These are phyloP conservation scores for Tragopan temminckii DNA, from an alignment of 2,797 vertebrate genomes.

Conservation along the genomic window DNA sequence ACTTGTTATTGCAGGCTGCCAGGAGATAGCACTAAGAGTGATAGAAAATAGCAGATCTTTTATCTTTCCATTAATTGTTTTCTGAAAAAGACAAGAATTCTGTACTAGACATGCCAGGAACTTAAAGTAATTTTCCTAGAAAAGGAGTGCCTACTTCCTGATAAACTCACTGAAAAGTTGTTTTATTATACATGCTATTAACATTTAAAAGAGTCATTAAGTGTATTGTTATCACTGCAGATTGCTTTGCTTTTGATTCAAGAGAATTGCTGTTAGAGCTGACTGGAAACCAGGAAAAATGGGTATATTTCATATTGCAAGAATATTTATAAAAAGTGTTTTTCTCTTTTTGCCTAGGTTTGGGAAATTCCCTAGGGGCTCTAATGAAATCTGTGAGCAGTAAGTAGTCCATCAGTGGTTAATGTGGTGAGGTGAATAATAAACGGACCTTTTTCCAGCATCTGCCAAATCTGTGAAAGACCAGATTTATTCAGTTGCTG, in stretches of 20 bases:
- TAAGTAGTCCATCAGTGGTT: constrained; percentile 14
- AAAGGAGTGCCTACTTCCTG: neutral
- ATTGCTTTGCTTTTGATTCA: neutral
- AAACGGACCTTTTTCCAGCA: constrained; percentile 15
- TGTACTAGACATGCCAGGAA: neutral
- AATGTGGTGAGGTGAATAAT: constrained; percentile 2
- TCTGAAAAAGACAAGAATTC: neutral
- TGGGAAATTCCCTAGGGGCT: neutral
- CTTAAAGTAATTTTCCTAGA: neutral
- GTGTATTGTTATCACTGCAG: neutral
- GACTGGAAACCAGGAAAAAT: neutral
- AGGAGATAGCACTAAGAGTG: neutral
- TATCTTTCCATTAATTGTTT: neutral
- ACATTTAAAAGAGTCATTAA: neutral
- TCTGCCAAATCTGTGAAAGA: constrained; percentile 29
- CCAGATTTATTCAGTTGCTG: constrained; percentile 35
- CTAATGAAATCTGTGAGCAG: constrained; percentile 7
- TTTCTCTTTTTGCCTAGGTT: neutral
- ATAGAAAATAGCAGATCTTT: neutral
- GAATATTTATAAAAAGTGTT: neutral
- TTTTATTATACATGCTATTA: neutral
- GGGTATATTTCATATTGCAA: neutral
- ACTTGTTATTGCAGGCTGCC: neutral
- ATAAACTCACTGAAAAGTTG: neutral
- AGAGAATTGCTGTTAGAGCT: neutral